These are phyloP conservation scores for Pampusana beccarii DNA, from an alignment of 2,113 vertebrate species.

Conservation along the genomic window DNA sequence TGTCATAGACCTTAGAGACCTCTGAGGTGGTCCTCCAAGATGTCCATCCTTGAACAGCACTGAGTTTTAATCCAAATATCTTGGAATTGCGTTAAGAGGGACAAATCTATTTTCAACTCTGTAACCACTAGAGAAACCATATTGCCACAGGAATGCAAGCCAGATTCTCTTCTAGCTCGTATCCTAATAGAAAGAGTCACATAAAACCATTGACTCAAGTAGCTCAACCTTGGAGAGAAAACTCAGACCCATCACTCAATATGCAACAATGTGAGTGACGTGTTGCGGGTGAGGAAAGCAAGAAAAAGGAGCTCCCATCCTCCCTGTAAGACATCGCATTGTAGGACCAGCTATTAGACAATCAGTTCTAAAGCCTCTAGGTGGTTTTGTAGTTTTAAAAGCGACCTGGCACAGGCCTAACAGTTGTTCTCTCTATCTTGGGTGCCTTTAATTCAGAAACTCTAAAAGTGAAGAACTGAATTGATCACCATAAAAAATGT, in stretches of 20 bases:
- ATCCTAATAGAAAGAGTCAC: neutral
- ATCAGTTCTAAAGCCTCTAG: neutral
- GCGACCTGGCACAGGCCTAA: accelerated
- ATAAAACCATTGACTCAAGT: neutral
- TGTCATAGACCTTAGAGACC: accelerated
- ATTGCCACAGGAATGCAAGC: neutral
- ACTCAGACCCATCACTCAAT: neutral
- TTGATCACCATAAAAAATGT: neutral
- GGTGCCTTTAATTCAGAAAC: neutral
- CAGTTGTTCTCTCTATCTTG: neutral
- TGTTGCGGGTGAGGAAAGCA: neutral
- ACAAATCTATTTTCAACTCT: neutral
- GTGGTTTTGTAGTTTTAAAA: neutral
- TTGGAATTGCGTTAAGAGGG: neutral
- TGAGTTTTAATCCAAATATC: neutral
- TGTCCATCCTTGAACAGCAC: accelerated
- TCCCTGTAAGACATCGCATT: neutral
- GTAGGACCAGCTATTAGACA: neutral
- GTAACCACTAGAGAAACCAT: neutral
- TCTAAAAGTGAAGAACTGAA: neutral
- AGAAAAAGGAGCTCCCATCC: neutral
- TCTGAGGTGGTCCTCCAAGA: neutral
- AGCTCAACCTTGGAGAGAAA: neutral
- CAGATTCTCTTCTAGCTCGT: neutral
- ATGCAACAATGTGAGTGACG: neutral